These are phyloP conservation scores for Acropora yongei DNA, from an alignment of 64 coral and sea anemone genomes.

Conservation along the genomic window DNA sequence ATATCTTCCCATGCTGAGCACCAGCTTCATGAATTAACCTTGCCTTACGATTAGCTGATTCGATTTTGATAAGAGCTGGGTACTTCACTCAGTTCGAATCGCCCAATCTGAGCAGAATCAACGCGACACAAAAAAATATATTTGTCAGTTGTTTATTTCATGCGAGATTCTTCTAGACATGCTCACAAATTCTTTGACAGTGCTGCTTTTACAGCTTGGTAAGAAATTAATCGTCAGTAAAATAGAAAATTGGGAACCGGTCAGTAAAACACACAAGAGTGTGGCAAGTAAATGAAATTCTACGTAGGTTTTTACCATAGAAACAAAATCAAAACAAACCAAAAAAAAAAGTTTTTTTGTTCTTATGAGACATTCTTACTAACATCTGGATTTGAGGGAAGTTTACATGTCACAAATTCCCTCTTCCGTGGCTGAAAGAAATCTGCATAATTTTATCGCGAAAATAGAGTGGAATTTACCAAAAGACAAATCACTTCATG, in stretches of 20 bases:
- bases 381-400: not conserved
- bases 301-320: no score
- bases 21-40: no score
- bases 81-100: no score
- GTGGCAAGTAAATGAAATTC: slow-evolving; percentile 19
- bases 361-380: not conserved
- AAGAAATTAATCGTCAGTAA: slow-evolving; percentile 33
- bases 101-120: no score
- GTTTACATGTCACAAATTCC: not conserved
- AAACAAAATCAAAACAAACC: not conserved
- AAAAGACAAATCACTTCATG: not conserved
- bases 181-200: slow-evolving; percentile 26
- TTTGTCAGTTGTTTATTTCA: slow-evolving; percentile 2
- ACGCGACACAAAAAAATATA: not conserved
- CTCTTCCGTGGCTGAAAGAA: not conserved
- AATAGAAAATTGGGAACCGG: slow-evolving; percentile 5
- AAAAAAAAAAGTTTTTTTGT: not conserved
- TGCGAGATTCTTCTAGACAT: slow-evolving; percentile 4
- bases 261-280: not conserved
- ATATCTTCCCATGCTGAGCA: no score
- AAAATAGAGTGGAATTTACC: not conserved
- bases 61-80: no score
- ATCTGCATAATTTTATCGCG: not conserved
- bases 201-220: not conserved
- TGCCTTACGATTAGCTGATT: no score